Base-by-base conservation (phyloP, 92 coral and sea anemone species). In the Diadumene lineata region DNA sequence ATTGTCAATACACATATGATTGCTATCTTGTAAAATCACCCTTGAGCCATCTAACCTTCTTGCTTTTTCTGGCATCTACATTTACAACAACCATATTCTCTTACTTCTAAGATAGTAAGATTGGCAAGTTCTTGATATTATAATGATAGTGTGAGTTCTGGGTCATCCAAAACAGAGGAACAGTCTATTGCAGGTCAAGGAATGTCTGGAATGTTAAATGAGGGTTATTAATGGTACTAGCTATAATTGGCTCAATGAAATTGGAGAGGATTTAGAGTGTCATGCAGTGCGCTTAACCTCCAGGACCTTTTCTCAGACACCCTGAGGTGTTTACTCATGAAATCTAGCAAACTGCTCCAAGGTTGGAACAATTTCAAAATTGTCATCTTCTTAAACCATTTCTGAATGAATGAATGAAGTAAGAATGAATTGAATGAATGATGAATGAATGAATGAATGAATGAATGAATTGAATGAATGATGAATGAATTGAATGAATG, bases 181-280 rank as follows among this genome's bases (percentile, higher is more conserved):
- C 48, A 38, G 48, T 4, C 48, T n/a, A 38, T 13, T 38, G 13
- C 13, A 13, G 48, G 48, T 38, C 48, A 53, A 53, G 19, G 18
- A 3, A 53, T 53, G 21, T 16, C 24, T 53, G 58, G 58, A 13
- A 53, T 53, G 58, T 21, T 53, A 53, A 53, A 53, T 53, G 26
- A 7, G 19, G 28, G 19, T 27, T 19, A 28, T 27, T 62, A 62
- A 26, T 6, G 32, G 30, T n/a, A 8, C 9, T 9, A 62, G 18
- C 68, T 62, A 27, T 13, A 28, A 27, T 13, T 62, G 33, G 33
- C 68, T 57, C 26, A 62, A 7, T 62, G 68, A 62, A 53, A 53
- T 16, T 53, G 58, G 53, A 65, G 53, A 32, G 7, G 25, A 9
- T 32, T 32, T 65, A 3, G 43, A 65, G 50, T 27, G 2, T 60